Percentiles rank a stretch among this genome's conserved stretches.
Conservation (phyloP, 2,888 invertebrate species). For the Noctua janthe region DNA sequence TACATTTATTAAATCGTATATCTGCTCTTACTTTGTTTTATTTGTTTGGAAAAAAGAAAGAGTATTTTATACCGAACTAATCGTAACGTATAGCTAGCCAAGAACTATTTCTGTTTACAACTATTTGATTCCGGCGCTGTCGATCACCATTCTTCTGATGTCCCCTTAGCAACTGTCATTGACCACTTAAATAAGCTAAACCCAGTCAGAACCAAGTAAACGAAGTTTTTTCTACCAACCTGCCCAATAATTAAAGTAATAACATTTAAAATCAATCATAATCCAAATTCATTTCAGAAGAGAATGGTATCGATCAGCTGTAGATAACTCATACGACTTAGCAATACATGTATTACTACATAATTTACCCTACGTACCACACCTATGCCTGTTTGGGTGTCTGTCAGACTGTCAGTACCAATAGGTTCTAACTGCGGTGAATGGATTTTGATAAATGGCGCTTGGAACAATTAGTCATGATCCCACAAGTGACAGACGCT, state of each 20-base stretch:
- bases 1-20: constrained; percentile 27
- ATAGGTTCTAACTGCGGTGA: constrained; percentile 58
- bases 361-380: constrained; percentile 15
- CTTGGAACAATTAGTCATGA: constrained; percentile 62
- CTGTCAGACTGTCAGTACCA: constrained; percentile 34
- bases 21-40: neutral
- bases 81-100: neutral
- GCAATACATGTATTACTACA: constrained; percentile 32
- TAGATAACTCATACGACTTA: constrained; percentile 29
- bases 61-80: neutral
- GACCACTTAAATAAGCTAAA: neutral
- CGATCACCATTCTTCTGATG: neutral
- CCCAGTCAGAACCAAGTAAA: neutral
- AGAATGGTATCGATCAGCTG: constrained; percentile 30
- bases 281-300: constrained; percentile 28
- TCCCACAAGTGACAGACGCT: constrained; percentile 57
- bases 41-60: neutral
- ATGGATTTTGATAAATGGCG: constrained; percentile 63
- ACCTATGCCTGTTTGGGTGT: constrained; percentile 25
- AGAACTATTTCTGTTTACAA: neutral
- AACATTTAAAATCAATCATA: constrained; percentile 24
- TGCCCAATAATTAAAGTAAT: constrained; percentile 13
- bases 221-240: neutral
- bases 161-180: neutral
- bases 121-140: neutral